Evolutionary conservation across 2,113 vertebrate species (phyloP), one percentile per base, ranked within the genome.

Genomic region (Anarrhichthys ocellatus): DNA sequence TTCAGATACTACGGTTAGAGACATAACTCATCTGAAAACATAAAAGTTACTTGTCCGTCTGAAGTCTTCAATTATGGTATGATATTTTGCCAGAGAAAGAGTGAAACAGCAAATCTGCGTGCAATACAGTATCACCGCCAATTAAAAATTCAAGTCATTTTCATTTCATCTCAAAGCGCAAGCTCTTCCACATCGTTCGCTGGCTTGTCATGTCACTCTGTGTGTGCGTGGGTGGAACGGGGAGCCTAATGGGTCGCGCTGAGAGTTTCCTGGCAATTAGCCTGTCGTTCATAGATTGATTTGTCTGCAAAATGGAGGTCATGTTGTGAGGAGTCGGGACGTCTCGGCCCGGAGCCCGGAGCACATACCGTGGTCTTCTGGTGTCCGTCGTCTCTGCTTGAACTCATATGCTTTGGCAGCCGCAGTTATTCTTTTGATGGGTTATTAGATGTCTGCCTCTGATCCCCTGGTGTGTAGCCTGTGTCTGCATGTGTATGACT

Each of bases 251-350:
- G 82, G 86, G 81, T 91, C 86, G 83, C 65, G 64, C 89, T 82
- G 87, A 0, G 82, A 82, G 80, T 87, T 89, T 90, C 66, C 80
- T 87, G 79, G 88, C 85, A 91, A 93, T 94, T 93, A 91, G 90
- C 76, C 73, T 20, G 67, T 85, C 79, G 72, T 63, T 84, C 70
- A 34, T 48, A 75, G 83, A 92, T 90, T 90, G 92, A 94, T 91
- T 88, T 89, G 88, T 91, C 89, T 85, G 84, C 63, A 80, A 87
- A 91, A 90, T 85, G 82, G 89, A 88, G 81, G 69, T 90, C 90
- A 84, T 77, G 78, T 86, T 74, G 87, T 66, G 86, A 84, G 82
- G 78, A 69, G 50, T 86, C 68, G 9, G 80, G 80, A 74, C 54
- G 62, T 86, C 76, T 82, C 59, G 17, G 85, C 84, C 82, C 22